Percentiles rank a stretch among this genome's conserved stretches.
phyloP scores from a whole-genome alignment of 2,797 vertebrate species.

The Ibycter americanus region DNA sequence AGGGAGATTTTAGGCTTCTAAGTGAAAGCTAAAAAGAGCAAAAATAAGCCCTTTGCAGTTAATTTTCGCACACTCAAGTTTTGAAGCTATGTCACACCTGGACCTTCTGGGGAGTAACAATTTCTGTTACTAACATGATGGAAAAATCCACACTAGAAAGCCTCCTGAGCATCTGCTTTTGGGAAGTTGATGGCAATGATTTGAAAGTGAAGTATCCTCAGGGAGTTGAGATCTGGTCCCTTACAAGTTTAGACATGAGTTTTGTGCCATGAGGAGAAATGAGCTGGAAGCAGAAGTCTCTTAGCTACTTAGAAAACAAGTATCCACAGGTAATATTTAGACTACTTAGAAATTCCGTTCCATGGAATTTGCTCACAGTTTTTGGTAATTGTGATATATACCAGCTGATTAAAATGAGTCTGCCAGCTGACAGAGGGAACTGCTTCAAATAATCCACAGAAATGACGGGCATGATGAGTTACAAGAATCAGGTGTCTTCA shows the following conservation, averaged over 20 bases:
- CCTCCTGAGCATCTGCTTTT: neutral
- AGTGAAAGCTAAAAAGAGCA: neutral
- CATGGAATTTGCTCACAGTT: neutral
- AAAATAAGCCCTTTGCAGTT: neutral
- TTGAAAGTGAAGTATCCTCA: neutral
- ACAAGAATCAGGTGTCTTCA: neutral
- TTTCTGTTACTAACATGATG: neutral
- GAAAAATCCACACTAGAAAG: neutral
- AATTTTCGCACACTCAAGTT: neutral
- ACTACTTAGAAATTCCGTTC: too few species aligned
- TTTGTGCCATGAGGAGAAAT: neutral
- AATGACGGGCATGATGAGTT: neutral
- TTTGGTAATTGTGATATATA: neutral
- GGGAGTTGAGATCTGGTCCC: neutral
- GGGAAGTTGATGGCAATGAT: neutral
- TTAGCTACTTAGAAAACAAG: neutral
- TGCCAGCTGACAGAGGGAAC: neutral
- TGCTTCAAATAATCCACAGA: neutral
- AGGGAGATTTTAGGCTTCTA: neutral
- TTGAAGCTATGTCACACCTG: neutral
- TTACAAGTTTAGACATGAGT: neutral
- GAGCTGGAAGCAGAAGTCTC: neutral
- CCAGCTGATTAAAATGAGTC: neutral
- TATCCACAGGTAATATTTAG: neutral
- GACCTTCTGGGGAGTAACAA: neutral